These are phyloP conservation scores for Ophion obscuratus DNA, from an alignment of 2,888 invertebrate species.

Conservation along the genomic window DNA sequence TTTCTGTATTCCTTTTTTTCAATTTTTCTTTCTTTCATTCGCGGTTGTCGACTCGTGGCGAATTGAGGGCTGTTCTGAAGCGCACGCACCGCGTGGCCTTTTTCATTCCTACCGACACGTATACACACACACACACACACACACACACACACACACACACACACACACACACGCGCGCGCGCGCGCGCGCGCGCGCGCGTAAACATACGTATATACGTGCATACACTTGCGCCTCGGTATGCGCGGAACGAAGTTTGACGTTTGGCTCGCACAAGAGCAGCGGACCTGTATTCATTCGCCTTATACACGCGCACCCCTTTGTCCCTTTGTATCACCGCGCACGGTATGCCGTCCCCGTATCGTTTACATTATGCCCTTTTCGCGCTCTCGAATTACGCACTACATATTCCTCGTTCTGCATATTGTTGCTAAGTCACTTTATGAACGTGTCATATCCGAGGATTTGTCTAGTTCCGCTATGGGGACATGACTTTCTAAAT, in stretches of 20 bases:
- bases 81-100: constrained; percentile 55
- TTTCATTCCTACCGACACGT: constrained; percentile 16
- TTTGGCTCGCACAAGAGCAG: constrained; percentile 44
- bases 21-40: constrained; percentile 46
- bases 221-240: constrained; percentile 12
- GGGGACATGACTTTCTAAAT: too few species aligned
- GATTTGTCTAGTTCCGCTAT: too few species aligned
- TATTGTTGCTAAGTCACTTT: constrained; percentile 13
- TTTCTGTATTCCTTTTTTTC: neutral
- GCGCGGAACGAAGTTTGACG: constrained; percentile 47
- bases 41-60: constrained; percentile 60
- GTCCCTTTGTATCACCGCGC: constrained; percentile 57
- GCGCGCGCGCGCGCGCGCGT: too few species aligned
- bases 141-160: constrained; percentile 1
- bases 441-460: neutral
- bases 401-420: constrained; percentile 14
- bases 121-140: constrained; percentile 3
- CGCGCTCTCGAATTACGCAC: constrained; percentile 53
- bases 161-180: constrained; percentile 4
- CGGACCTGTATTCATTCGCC: constrained; percentile 29
- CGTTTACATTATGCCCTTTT: constrained; percentile 62
- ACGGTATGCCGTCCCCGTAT: constrained; percentile 44
- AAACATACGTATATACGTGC: neutral
- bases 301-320: constrained; percentile 49
- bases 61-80: constrained; percentile 52